phyloP scores from a whole-genome alignment of 2,888 invertebrate species.

The Pycnomerus fuliginosus region DNA sequence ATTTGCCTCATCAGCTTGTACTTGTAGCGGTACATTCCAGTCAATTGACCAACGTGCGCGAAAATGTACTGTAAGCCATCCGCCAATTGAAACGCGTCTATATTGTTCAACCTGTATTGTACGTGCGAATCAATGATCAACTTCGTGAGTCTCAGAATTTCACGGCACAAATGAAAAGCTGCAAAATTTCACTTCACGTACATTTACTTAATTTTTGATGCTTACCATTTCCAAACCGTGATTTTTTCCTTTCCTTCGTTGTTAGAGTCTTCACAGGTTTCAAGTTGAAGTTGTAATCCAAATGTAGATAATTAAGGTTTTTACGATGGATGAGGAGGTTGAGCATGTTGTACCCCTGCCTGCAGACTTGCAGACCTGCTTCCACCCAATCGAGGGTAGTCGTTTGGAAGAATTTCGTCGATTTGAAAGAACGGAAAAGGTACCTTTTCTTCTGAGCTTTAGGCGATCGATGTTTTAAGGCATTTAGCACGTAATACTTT shows the following conservation, averaged over 20 bases:
- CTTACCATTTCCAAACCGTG: constrained; percentile 89
- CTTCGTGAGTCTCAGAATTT: constrained; percentile 97
- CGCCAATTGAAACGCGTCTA: constrained; percentile 97
- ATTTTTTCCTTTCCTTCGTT: constrained; percentile 99
- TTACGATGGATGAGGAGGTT: constrained; percentile 98
- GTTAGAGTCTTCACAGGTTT: constrained; percentile 99
- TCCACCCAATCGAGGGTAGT: constrained; percentile 99
- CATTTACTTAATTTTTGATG: constrained; percentile 12
- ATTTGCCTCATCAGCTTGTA: constrained; percentile 99
- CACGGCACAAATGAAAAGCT: constrained; percentile 99
- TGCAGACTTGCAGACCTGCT: constrained; percentile 95
- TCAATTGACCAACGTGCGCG: constrained; percentile 98
- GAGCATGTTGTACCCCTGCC: constrained; percentile 99
- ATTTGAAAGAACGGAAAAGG: constrained; percentile 97
- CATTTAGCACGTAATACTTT: constrained; percentile 97
- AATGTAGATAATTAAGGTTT: constrained; percentile 97
- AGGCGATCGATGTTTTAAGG: constrained; percentile 94
- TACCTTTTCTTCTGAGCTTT: constrained; percentile 99
- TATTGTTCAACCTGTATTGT: constrained; percentile 98
- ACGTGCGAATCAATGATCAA: constrained; percentile 99
- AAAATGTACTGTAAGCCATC: constrained; percentile 99
- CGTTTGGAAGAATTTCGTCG: constrained; percentile 99
- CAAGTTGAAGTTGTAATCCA: constrained; percentile 99
- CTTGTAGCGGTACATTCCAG: constrained; percentile 99
- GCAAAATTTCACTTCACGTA: constrained; percentile 30